Evolutionary conservation across 2,113 vertebrate genomes (phyloP).

Genomic region (Litocranius walleri): DNA sequence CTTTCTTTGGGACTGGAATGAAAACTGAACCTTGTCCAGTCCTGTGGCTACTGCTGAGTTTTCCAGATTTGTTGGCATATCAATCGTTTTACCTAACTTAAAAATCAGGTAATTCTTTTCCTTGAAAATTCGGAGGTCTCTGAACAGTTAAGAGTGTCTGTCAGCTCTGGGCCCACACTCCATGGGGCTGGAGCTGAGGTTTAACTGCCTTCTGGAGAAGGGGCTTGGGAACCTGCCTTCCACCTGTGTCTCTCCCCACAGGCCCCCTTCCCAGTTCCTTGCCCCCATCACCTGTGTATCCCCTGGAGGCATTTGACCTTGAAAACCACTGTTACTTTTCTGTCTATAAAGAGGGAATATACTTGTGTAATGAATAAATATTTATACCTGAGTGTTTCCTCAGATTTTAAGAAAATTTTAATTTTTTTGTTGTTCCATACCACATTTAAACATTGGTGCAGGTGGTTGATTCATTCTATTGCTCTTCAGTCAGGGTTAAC

Average conservation of each 20-base stretch:
- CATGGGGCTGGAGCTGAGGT: not conserved
- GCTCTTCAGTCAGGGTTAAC: not conserved
- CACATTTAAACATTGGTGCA: not conserved
- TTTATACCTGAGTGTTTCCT: not conserved
- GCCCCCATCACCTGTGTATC: not conserved
- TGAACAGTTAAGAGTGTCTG: not conserved
- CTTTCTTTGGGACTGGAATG: not conserved
- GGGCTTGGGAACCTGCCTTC: not conserved
- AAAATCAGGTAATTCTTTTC: not conserved
- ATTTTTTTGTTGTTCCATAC: not conserved
- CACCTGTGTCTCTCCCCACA: not conserved
- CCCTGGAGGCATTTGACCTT: not conserved
- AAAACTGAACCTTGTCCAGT: not conserved
- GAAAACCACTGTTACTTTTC: not conserved
- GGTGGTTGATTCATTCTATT: not conserved
- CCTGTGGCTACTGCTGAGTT: not conserved
- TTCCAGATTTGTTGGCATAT: not conserved
- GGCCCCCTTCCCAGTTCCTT: accelerated
- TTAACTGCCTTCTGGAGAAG: no score
- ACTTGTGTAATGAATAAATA: not conserved
- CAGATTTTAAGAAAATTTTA: not conserved
- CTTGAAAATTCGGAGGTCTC: not conserved
- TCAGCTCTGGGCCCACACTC: not conserved
- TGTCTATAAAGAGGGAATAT: not conserved
- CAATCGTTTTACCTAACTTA: not conserved